Base-by-base conservation (phyloP, 2,888 invertebrate genomes). In the Caenorhabditis macrosperma region DNA sequence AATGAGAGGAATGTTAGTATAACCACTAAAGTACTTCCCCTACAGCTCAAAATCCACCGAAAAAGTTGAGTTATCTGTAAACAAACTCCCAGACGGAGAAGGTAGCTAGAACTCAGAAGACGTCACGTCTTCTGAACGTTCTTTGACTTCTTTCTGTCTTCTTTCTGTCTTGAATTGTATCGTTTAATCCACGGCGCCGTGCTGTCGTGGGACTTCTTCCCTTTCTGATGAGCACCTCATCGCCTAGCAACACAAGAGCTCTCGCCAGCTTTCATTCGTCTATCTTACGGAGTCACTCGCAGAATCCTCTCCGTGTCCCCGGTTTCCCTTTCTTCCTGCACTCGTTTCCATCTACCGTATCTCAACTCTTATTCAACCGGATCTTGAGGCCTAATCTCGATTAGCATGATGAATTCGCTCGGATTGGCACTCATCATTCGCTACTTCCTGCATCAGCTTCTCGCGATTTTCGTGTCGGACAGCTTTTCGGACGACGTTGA, bases 391-490 rank as follows among this genome's bases (percentile, higher is more conserved):
- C 38, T 38, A 38, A 38, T 38, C 38, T 15, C 38, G 9, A 33
- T 17, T 46, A 22, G 22, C 48, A 24, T 17, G 15, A 50, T 50
- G 48, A 50, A 50, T 26, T 52, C 52, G 28, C 28, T 52, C 28
- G 52, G 26, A 15, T 52, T 52, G 52, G 17, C 52, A n/a, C 52
- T 52, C 52, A 52, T 52, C 52, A 28, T 52, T n/a, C 52, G 52
- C 52, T 28, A 52, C 22, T 52, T 52, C 52, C 52, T 52, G 52
- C 52, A 28, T n/a, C 52, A 52, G n/a, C 52, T 52, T 2, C 28
- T 28, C 52, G 10, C 52, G n/a, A 28, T 28, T n/a, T n/a, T 52
- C 15, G 28, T n/a, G 6, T 28, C 52, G n/a, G 26, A 4, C 17
- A 4, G 3, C 17, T 44, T 44, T 6, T 44, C 44, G 44, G 48